Evolutionary conservation across 2,797 vertebrate species (phyloP).

Genomic region (Callimico goeldii): DNA sequence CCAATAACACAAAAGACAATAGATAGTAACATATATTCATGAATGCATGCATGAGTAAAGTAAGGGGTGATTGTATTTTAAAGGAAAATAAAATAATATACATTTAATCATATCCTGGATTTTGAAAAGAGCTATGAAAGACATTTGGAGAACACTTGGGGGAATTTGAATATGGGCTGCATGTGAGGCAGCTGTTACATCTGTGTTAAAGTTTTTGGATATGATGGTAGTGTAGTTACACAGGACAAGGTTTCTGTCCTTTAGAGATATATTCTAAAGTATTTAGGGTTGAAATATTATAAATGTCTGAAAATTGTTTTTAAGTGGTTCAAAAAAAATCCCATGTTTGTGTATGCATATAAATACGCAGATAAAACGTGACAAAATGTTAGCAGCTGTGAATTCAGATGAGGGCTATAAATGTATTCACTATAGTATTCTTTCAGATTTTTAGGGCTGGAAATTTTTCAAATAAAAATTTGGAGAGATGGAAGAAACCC

Average conservation of each 20-base stretch:
- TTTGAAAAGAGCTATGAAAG: not conserved
- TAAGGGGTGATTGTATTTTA: rapidly evolving
- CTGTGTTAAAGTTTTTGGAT: not conserved
- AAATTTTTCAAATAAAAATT: not conserved
- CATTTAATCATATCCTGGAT: not conserved
- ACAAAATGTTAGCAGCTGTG: not conserved
- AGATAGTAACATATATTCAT: not conserved
- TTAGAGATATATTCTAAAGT: not conserved
- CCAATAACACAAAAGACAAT: not conserved
- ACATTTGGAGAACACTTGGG: not conserved
- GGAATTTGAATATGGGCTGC: not conserved
- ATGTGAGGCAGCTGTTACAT: not conserved
- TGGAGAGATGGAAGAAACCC: not conserved
- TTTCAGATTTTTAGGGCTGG: not conserved
- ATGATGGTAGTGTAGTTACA: not conserved
- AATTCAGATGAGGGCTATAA: not conserved
- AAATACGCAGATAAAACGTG: not conserved
- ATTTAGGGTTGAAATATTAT: not conserved
- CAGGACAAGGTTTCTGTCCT: not conserved
- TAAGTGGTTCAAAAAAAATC: not conserved
- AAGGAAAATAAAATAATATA: not conserved
- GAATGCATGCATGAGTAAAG: not conserved
- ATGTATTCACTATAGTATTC: not conserved
- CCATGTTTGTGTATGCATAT: not conserved
- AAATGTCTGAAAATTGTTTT: not conserved